Evolutionary conservation across 2,113 vertebrate genomes (phyloP), one percentile per base, ranked within the genome.

Genomic region (Pardalotus punctatus): DNA sequence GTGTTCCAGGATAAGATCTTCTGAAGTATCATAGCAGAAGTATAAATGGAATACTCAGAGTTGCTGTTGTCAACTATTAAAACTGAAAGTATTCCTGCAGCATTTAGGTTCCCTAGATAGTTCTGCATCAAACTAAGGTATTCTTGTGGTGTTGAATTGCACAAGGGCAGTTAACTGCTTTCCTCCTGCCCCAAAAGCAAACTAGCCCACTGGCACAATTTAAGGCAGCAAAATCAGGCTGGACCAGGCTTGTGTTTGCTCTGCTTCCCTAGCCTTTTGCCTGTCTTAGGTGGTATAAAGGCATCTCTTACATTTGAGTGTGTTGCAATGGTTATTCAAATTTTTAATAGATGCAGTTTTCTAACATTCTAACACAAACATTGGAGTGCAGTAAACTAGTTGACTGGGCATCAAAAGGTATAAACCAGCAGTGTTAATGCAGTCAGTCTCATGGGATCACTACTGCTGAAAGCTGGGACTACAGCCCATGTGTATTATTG

Each of bases 11-110:
- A 61, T 77, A 86, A 94, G 69, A 81, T 66, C 82, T 86, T 84
- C 61, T 84, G 64, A 94, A 90, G 71, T 70, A 65, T 90, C 35
- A 19, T 18, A 67, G 82, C 50, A 93, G 80, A 96, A 90, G 74
- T 88, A 81, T 31, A 84, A 95, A 82, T 70, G 5, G 5, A 83
- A 78, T 77, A 31, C n/a, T 66, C 85, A 12, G 29, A 70, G 13
- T 62, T 91, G 35, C 35, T 77, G 47, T 83, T 90, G 54, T 80
- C 82, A 78, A 3, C 56, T 66, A 36, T 80, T 80, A 66, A 72
- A 96, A 91, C 64, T 65, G 51, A 36, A 91, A 89, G n/a, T 69
- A 58, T 74, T 92, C 72, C 48, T 79, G 53, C 43, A 74, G 18
- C 53, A 28, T 94, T 94, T 96, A 69, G 29, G 7, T 70, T 91